phyloP scores from a whole-genome alignment of 2,888 invertebrate genomes.

The Leistus spinibarbis region DNA sequence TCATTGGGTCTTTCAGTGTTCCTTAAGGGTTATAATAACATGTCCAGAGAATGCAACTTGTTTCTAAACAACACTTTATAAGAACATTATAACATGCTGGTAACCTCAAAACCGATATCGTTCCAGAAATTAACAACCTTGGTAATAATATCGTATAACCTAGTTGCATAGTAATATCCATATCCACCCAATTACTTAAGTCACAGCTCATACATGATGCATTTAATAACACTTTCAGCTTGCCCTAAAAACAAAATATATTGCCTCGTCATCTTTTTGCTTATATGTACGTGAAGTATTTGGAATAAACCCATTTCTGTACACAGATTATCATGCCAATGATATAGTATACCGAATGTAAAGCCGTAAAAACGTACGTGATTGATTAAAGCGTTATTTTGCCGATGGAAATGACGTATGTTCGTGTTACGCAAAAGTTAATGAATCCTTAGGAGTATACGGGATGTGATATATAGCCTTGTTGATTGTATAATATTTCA shows the following conservation, averaged over 20 bases:
- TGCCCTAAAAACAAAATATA: not conserved
- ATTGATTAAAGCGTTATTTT: conserved; percentile 16
- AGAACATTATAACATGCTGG: not conserved
- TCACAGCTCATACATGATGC: not conserved
- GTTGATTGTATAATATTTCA: too few relatives aligned
- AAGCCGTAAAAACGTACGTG: not conserved
- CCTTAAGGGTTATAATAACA: too few relatives aligned
- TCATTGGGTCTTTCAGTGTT: too few relatives aligned
- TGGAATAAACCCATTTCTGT: too few relatives aligned
- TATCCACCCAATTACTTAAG: not conserved
- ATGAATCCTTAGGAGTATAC: too few relatives aligned
- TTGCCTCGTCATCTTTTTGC: not conserved
- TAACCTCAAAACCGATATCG: not conserved
- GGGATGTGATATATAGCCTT: not conserved
- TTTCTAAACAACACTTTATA: too few relatives aligned
- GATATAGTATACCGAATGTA: too few relatives aligned
- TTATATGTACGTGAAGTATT: too few relatives aligned
- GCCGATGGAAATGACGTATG: conserved; percentile 11
- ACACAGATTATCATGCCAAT: too few relatives aligned
- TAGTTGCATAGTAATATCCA: not conserved
- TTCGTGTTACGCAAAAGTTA: not conserved
- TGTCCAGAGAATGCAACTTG: too few relatives aligned
- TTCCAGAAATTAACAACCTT: not conserved
- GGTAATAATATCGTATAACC: not conserved
- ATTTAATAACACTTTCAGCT: not conserved